Evolutionary conservation across 1,140 invertebrate genomes (phyloP), one percentile per base, ranked within the genome.

Genomic region (Sinonovacula constricta): DNA sequence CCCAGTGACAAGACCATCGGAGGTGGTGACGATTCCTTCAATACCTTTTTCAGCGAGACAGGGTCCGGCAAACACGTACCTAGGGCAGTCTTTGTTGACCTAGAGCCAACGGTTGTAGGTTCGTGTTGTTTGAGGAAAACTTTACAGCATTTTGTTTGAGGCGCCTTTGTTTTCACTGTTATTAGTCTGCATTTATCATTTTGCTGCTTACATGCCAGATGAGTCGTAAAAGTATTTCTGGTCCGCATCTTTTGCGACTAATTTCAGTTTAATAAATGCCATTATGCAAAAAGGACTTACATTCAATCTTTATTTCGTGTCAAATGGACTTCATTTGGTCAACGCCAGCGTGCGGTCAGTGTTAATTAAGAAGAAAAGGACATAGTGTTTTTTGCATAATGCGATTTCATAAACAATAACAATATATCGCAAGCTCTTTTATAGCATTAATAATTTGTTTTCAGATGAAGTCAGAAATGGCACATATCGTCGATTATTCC

Each of bases 41-140:
- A n/a, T n/a, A n/a, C n/a, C n/a, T n/a, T n/a, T n/a, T 93, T 93
- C 88, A 90, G 91, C 34, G 92, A 93, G 75, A 93, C 93, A 5
- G 86, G 87, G 45, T 93, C 95, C 60, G 96, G 93, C 34, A 91
- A 92, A 69, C 90, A 91, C 62, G 90, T 92, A 10, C 91, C 91
- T 14, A 84, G 91, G 63, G 90, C 90, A 5, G 87, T 92, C 31
- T 90, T 91, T 68, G 88, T 92, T 12, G 91, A 92, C 70, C 77
- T 92, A 62, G 91, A 92, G 67, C 91, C 91, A 0, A 92, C 91
- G 18, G 91, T 91, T 15, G 88, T 91, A 12, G 90, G 88, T 90
- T 77, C 83, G 80, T 57, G n/a, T n/a, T 45, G n/a, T n/a, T n/a
- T n/a, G n/a, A n/a, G 18, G 3, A 49, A 12, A 45, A n/a, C 12